These are phyloP conservation scores for Rhagonycha fulva DNA, from an alignment of 2,888 invertebrate genomes.

Conservation along the genomic window DNA sequence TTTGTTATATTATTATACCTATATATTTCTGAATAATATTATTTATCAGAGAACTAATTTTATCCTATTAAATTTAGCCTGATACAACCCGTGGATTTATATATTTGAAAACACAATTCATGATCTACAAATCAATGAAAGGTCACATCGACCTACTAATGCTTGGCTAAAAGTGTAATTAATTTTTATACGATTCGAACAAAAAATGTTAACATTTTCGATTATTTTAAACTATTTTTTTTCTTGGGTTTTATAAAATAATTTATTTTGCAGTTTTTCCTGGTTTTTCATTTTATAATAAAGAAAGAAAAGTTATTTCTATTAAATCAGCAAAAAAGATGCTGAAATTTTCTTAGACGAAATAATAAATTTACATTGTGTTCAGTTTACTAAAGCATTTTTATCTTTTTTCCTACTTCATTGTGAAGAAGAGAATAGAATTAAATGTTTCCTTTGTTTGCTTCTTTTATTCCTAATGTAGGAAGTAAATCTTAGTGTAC, in stretches of 20 bases:
- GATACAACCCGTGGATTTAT: no score
- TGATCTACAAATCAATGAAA: not conserved
- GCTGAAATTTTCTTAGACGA: not conserved
- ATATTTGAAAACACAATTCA: not conserved
- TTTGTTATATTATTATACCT: no score
- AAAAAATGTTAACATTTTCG: not conserved
- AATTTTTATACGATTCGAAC: no score
- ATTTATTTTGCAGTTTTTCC: not conserved
- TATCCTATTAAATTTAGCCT: no score
- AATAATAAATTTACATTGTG: not conserved
- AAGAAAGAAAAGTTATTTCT: not conserved
- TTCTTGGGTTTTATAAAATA: not conserved
- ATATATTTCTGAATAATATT: no score
- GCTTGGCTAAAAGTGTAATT: no score
- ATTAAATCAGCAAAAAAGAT: not conserved
- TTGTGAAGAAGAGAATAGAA: not conserved
- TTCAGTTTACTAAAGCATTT: not conserved
- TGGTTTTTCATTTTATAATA: not conserved
- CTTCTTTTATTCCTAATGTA: not conserved
- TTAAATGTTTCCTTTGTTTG: not conserved
- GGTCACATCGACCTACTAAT: no score
- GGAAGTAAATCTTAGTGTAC: not conserved
- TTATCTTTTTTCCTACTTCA: not conserved
- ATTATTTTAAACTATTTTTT: not conserved
- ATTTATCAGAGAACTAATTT: no score